Conservation (phyloP, 2,797 vertebrate species). For the Perodicticus potto region DNA sequence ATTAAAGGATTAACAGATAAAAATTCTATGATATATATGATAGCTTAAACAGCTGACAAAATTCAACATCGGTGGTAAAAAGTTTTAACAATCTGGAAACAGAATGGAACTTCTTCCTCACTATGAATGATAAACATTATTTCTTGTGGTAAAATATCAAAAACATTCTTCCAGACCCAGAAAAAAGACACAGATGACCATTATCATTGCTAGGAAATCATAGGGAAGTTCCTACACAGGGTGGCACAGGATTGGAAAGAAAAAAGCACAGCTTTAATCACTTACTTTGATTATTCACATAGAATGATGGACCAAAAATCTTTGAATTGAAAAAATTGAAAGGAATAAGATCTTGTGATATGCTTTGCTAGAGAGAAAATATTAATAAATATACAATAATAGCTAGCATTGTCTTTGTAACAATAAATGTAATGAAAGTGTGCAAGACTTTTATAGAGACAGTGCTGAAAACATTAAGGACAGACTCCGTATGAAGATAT, state of each 20-base stretch:
- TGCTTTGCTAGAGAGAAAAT: neutral
- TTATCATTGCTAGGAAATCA: neutral
- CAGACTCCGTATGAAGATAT: no score
- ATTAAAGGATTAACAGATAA: neutral
- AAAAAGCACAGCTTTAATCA: neutral
- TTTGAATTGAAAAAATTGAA: neutral
- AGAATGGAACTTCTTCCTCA: neutral
- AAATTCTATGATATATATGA: neutral
- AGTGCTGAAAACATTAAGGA: neutral
- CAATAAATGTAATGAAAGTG: neutral
- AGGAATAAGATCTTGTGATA: neutral
- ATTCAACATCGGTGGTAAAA: neutral
- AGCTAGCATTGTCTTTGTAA: neutral
- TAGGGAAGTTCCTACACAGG: neutral
- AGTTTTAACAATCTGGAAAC: neutral
- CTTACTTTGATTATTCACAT: neutral
- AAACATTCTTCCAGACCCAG: neutral
- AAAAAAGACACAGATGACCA: neutral
- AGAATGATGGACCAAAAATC: neutral
- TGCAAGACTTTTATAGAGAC: neutral
- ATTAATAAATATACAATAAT: neutral
- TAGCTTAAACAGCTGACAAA: neutral
- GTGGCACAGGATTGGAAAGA: neutral
- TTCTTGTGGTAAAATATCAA: neutral
- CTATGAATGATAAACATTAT: neutral